Base-by-base conservation (phyloP, 2,888 invertebrate genomes). In the Allacma fusca region DNA sequence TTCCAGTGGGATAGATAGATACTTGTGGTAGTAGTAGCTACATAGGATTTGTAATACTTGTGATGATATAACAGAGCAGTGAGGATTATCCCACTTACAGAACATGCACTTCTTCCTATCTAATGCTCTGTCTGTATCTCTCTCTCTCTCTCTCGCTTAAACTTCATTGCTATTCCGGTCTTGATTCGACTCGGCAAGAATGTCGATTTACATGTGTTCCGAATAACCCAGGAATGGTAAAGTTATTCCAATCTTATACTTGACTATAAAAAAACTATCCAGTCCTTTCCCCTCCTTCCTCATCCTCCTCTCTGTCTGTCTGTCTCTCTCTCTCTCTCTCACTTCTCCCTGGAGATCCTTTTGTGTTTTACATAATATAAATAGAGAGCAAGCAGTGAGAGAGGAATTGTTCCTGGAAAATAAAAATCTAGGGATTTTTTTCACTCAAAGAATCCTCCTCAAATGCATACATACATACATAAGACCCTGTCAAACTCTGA, bases 161-260 rank as follows among this genome's bases (percentile, higher is more conserved):
- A 59, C 44, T 70, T 70, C 69, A 70, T 72, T 72, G 72, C 81
- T 81, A 76, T 76, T 76, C 76, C 43, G 50, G 65, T 65, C 76
- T 76, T 65, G 76, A 76, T 57, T 71, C 65, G 43, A 40, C 70
- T 59, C 57, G 76, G 70, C 64, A 72, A 71, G 71, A 76, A 71
- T 59, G 71, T 21, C 69, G 69, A 71, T 75, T 72, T 72, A 72
- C 72, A 72, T 72, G 72, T 72, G 72, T 72, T 57, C 72, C 29
- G 65, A 70, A 50, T 76, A 72, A 72, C 28, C 28, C 34, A 29
- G 69, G 69, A 70, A 70, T 70, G 72, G 29, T 50, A 50, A 50
- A 50, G 50, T 50, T 50, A 50, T 50, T 50, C 50, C 4, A n/a
- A 16, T 16, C n/a, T 50, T 50, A 50, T 13, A 50, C 50, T 50